These are phyloP conservation scores for Pyrrhosoma nymphula DNA, from an alignment of 2,888 invertebrate species.

Conservation along the genomic window DNA sequence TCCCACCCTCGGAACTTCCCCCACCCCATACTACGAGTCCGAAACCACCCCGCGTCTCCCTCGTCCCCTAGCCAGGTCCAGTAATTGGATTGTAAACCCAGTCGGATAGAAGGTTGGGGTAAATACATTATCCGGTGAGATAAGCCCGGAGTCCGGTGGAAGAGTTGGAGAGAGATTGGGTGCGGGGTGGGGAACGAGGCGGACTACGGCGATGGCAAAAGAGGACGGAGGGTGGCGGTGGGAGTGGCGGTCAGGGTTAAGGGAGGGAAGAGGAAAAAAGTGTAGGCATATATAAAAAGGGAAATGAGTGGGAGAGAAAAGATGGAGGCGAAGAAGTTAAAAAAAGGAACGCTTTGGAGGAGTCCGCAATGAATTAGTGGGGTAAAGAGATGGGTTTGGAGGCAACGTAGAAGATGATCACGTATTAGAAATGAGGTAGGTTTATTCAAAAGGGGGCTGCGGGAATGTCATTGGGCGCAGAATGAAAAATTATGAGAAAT, in stretches of 20 bases:
- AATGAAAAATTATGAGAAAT: not conserved
- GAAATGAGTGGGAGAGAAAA: not conserved
- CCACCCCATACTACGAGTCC: not conserved
- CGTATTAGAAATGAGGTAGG: not conserved
- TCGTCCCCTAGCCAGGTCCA: conserved; percentile 59
- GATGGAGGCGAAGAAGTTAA: not conserved
- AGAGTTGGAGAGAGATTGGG: not conserved
- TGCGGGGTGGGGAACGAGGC: not conserved
- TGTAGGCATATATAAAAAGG: not conserved
- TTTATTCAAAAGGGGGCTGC: not conserved
- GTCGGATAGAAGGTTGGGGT: conserved; percentile 66
- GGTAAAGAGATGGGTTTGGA: not conserved
- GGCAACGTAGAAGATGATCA: not conserved
- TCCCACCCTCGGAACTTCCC: not conserved
- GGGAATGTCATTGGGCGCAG: not conserved
- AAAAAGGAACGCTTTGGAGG: not conserved
- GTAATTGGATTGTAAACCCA: conserved; percentile 67
- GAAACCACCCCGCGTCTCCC: not conserved
- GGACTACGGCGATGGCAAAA: not conserved
- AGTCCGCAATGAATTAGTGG: not conserved
- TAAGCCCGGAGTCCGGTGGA: conserved; percentile 23
- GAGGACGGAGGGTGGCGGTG: not conserved
- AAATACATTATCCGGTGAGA: conserved; percentile 66
- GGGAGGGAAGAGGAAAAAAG: not conserved
- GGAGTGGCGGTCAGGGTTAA: not conserved